Conservation (phyloP, 2,113 vertebrate genomes). For the Rhynchopsitta pachyrhyncha region DNA sequence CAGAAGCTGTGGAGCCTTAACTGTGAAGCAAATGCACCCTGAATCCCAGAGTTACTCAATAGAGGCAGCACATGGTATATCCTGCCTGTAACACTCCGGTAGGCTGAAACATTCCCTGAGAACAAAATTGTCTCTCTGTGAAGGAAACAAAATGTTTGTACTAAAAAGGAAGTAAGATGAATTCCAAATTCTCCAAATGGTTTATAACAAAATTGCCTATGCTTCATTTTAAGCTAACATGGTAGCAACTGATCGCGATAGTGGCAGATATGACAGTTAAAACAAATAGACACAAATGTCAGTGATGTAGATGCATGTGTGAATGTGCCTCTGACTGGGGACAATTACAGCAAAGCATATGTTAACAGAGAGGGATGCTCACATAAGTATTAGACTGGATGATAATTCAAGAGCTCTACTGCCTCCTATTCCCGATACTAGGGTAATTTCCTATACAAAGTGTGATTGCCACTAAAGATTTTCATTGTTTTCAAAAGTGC, state of each 20-base stretch:
- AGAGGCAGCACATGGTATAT: conserved; percentile 59
- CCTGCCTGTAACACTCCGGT: conserved; percentile 72
- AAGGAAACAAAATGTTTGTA: background rate
- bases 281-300: background rate
- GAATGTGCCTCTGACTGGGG: background rate
- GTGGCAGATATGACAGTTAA: background rate
- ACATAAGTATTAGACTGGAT: background rate
- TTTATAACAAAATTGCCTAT: background rate
- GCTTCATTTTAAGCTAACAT: background rate
- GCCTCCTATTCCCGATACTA: background rate
- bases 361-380: background rate
- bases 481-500: background rate
- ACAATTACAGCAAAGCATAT: background rate
- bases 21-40: conserved; percentile 59
- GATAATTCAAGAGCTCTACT: background rate
- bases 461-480: background rate
- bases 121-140: conserved; percentile 72
- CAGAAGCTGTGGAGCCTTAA: conserved; percentile 67
- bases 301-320: background rate
- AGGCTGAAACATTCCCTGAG: conserved; percentile 68
- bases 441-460: background rate
- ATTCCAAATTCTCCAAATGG: background rate
- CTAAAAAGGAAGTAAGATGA: background rate
- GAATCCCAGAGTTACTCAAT: conserved; percentile 49
- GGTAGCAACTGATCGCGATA: background rate